Conservation (phyloP, 2,797 vertebrate species). For the Amblyraja radiata region DNA sequence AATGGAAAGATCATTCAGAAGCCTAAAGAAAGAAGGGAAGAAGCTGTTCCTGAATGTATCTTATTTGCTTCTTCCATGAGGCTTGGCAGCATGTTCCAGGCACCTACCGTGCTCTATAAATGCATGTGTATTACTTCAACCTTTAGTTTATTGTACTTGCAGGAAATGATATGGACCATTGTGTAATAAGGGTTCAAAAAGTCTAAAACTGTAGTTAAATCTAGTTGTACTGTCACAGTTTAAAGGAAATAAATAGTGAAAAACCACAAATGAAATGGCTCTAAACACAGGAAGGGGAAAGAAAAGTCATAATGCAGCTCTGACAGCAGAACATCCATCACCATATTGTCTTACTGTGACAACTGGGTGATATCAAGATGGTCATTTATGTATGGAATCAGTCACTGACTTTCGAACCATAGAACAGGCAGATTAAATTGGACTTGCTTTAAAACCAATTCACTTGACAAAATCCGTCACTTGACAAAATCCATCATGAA, state of each 20-base stretch:
- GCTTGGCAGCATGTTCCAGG: too few species aligned
- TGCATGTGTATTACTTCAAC: neutral
- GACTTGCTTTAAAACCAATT: slow-evolving; percentile 11
- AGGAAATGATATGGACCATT: neutral
- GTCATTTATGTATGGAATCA: neutral
- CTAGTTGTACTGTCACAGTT: neutral
- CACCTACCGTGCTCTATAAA: neutral
- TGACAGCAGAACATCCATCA: neutral
- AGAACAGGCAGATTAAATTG: neutral
- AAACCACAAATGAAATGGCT: neutral
- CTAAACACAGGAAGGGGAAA: neutral
- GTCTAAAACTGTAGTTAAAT: neutral
- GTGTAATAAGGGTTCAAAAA: neutral
- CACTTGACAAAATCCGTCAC: slow-evolving; percentile 8
- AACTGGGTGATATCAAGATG: slow-evolving; percentile 11
- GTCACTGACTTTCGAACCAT: neutral
- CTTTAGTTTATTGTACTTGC: neutral
- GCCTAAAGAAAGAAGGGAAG: too few species aligned
- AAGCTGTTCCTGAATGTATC: too few species aligned
- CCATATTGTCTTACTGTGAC: neutral
- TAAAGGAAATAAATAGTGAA: neutral
- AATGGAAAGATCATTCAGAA: too few species aligned
- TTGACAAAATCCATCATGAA: slow-evolving; percentile 9
- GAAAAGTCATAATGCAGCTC: neutral
- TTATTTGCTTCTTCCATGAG: too few species aligned